Evolutionary conservation across 2,888 invertebrate species (phyloP).

Genomic region (Catocala sponsa): DNA sequence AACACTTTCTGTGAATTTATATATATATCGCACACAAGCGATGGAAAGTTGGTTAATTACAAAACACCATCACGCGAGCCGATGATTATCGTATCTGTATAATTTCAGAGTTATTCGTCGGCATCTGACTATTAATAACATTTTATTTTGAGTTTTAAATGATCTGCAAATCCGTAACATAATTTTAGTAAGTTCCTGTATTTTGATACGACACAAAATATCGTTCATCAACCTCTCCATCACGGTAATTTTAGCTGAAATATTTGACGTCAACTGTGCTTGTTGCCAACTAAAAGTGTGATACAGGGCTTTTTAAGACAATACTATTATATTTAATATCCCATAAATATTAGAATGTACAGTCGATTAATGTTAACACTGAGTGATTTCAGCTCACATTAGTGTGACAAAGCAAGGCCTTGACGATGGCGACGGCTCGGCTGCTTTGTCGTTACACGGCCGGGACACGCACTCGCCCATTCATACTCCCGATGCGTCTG

Average conservation of each 20-base stretch:
- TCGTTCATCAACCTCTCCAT: slow-evolving; percentile 17
- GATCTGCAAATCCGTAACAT: slow-evolving; percentile 16
- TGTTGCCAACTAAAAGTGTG: slow-evolving; percentile 37
- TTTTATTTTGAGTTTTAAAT: slow-evolving; percentile 18
- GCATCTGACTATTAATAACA: slow-evolving; percentile 6
- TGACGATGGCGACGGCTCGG: slow-evolving; percentile 64
- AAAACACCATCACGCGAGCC: slow-evolving; percentile 48
- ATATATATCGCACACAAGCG: slow-evolving; percentile 36
- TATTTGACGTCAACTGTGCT: slow-evolving; percentile 33
- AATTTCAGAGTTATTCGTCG: slow-evolving; percentile 8
- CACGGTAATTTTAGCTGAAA: slow-evolving; percentile 15
- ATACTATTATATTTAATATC: slow-evolving; percentile 5
- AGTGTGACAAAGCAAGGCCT: slow-evolving; percentile 62
- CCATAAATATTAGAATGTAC: slow-evolving; percentile 11
- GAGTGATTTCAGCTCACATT: slow-evolving; percentile 43
- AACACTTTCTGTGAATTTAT: slow-evolving; percentile 41
- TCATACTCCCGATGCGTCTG: slow-evolving; percentile 64
- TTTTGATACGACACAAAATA: slow-evolving; percentile 7
- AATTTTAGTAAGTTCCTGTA: slow-evolving; percentile 21
- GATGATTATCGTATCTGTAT: slow-evolving; percentile 33
- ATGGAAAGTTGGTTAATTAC: slow-evolving; percentile 40
- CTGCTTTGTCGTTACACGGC: slow-evolving; percentile 63
- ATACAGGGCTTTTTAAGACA: slow-evolving; percentile 18
- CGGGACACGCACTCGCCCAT: slow-evolving; percentile 60
- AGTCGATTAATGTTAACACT: slow-evolving; percentile 24